Evolutionary conservation across 2,113 vertebrate species (phyloP).

Genomic region (Odocoileus virginianus): DNA sequence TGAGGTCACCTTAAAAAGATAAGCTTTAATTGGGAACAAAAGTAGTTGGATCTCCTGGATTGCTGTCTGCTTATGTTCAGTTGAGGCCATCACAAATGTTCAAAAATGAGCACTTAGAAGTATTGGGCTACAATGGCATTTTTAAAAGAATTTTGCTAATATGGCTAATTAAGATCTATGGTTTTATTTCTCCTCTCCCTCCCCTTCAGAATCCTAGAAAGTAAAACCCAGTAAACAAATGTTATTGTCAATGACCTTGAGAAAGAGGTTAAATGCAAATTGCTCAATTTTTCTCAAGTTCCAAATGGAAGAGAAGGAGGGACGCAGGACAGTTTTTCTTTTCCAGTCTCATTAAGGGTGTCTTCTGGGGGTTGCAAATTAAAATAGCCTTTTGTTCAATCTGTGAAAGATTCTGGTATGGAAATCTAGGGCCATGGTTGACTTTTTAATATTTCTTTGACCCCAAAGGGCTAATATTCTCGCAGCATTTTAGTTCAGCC

Average conservation of each 20-base stretch:
- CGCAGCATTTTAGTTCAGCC: not conserved
- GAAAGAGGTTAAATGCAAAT: not conserved
- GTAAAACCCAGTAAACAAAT: not conserved
- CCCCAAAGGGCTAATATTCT: not conserved
- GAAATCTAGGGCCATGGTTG: not conserved
- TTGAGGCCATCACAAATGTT: not conserved
- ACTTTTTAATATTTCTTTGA: slow-evolving; percentile 26
- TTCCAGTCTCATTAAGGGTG: not conserved
- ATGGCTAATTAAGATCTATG: not conserved
- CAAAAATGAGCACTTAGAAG: not conserved
- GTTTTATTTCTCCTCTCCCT: not conserved
- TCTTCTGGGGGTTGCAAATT: not conserved
- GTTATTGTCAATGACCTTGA: slow-evolving; percentile 13
- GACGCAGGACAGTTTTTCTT: not conserved
- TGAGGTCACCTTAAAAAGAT: not conserved
- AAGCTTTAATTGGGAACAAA: not conserved
- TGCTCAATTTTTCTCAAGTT: not conserved
- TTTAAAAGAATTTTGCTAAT: not conserved
- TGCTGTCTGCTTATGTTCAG: not conserved
- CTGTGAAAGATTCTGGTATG: not conserved
- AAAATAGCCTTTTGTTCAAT: slow-evolving; percentile 29
- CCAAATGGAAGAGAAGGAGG: not conserved
- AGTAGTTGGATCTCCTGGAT: not conserved
- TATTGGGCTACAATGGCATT: not conserved
- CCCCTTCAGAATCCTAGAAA: slow-evolving; percentile 10